These are phyloP conservation scores for Galeruca laticollis DNA, from an alignment of 2,888 invertebrate genomes.

Conservation along the genomic window DNA sequence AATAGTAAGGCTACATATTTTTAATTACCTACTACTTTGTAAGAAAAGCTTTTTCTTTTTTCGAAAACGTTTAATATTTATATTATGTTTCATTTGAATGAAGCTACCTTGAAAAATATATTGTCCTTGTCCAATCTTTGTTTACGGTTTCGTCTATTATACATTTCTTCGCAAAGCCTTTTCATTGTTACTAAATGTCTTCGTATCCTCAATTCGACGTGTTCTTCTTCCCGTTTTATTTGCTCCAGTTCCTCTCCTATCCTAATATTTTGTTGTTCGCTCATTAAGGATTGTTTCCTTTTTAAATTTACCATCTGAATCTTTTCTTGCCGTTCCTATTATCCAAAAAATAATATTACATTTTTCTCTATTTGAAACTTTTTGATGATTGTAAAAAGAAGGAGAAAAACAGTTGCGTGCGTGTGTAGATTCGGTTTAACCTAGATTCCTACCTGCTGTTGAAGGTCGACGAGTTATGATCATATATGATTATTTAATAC, in stretches of 20 bases:
- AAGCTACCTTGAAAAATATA: background rate
- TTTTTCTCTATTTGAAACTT: too few relatives aligned
- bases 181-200: background rate
- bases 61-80: too few relatives aligned
- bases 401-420: too few relatives aligned
- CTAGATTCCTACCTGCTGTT: too few relatives aligned
- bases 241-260: background rate
- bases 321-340: slow-evolving; percentile 1
- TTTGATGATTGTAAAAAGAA: too few relatives aligned
- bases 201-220: background rate
- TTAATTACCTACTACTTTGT: too few relatives aligned
- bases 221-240: background rate
- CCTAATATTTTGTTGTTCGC: background rate
- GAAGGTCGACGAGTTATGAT: too few relatives aligned
- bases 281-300: background rate
- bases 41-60: too few relatives aligned
- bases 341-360: background rate
- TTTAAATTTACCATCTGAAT: background rate
- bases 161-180: background rate
- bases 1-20: too few relatives aligned
- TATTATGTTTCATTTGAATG: too few relatives aligned
- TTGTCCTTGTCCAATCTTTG: background rate
- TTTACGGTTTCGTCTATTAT: background rate
- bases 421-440: too few relatives aligned
- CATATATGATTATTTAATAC: too few relatives aligned